Percentiles rank a stretch among this genome's conserved stretches.
Evolutionary conservation across 2,113 vertebrate species (phyloP).

Genomic region (Pachypanchax playfairii): DNA sequence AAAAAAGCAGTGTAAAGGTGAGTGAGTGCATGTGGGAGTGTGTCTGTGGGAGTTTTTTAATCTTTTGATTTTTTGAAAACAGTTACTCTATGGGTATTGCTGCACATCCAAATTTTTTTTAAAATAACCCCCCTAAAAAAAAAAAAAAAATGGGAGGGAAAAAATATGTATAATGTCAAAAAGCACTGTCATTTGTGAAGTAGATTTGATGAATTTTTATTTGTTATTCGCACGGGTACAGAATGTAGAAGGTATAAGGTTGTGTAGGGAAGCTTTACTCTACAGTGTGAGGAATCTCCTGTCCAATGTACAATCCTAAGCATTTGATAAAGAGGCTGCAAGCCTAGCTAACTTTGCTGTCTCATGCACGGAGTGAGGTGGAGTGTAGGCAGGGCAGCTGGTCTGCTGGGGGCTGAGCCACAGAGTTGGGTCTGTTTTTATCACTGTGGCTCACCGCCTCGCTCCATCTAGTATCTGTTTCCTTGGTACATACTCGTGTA

Average conservation of each 20-base stretch:
- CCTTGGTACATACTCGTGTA: slow-evolving; percentile 78
- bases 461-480: slow-evolving; percentile 77
- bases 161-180: slow-evolving; percentile 82
- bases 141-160: slow-evolving; percentile 58
- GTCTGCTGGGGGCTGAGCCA: slow-evolving; percentile 77
- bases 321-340: slow-evolving; percentile 73
- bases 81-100: slow-evolving; percentile 86
- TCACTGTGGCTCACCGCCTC: slow-evolving; percentile 70
- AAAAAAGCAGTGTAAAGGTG: slow-evolving; percentile 79
- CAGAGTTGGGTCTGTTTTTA: slow-evolving; percentile 76
- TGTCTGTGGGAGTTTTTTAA: slow-evolving; percentile 70
- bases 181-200: slow-evolving; percentile 91
- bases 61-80: slow-evolving; percentile 83
- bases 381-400: slow-evolving; percentile 79
- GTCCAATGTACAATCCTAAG: slow-evolving; percentile 80
- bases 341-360: slow-evolving; percentile 76
- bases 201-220: slow-evolving; percentile 80
- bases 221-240: slow-evolving; percentile 86
- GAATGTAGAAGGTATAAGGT: slow-evolving; percentile 79
- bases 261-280: slow-evolving; percentile 81
- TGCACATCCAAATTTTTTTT: slow-evolving; percentile 89
- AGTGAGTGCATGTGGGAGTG: slow-evolving; percentile 57
- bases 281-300: slow-evolving; percentile 81
- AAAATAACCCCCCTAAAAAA: slow-evolving; percentile 80
- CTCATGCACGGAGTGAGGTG: slow-evolving; percentile 73